Conservation (phyloP, 1,140 invertebrate genomes). For the Drosophila sucinea region DNA sequence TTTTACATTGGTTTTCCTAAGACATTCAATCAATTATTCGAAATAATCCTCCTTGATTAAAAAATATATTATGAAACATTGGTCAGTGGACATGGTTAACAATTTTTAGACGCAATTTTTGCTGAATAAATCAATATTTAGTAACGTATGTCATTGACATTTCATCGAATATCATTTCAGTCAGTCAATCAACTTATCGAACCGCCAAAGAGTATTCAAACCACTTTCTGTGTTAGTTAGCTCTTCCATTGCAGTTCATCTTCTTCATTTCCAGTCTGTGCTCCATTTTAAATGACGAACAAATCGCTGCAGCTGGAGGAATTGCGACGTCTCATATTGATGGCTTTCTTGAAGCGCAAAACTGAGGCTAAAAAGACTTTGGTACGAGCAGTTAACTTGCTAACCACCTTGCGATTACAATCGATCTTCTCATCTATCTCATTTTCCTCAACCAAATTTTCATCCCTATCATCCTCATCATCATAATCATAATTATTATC, state of each 20-base stretch:
- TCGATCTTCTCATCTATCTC: not conserved
- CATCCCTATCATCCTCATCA: not conserved
- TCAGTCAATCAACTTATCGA: no score
- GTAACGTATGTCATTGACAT: no score
- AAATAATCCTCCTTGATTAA: not conserved
- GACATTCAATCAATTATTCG: not conserved
- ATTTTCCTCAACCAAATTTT: not conserved
- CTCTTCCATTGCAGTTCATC: no score
- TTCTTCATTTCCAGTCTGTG: not conserved
- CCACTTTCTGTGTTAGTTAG: no score
- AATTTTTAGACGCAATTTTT: no score
- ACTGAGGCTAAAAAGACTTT: slow-evolving; percentile 75
- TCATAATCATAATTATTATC: slow-evolving; percentile 35
- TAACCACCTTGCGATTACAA: slow-evolving; percentile 76
- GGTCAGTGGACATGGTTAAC: not conserved
- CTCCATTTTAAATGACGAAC: slow-evolving; percentile 71
- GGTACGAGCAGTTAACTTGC: slow-evolving; percentile 73
- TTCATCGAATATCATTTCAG: no score
- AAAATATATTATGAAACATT: not conserved
- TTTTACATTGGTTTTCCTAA: not conserved
- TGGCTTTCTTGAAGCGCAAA: slow-evolving; percentile 71
- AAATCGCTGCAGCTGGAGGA: slow-evolving; percentile 80
- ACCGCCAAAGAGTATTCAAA: no score
- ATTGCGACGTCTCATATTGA: slow-evolving; percentile 71
- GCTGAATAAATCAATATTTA: no score